A percentile compares a stretch with the other conserved stretches of the same genome.
phyloP scores from a whole-genome alignment of 2,888 invertebrate genomes.

The Ferrisia virgata region DNA sequence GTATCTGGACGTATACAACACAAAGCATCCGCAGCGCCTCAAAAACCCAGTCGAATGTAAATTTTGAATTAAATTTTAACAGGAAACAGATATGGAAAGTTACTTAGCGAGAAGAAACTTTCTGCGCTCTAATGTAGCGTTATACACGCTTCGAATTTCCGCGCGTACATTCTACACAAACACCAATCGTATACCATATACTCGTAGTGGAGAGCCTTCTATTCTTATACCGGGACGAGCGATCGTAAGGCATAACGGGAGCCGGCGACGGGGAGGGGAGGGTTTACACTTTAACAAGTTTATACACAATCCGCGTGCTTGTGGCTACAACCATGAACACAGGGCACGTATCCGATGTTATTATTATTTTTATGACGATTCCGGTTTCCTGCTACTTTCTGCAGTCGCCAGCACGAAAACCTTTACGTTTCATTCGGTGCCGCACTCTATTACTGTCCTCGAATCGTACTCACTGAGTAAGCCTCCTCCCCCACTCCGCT shows the following conservation, averaged over 20 bases:
- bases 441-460: neutral
- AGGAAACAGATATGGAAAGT: conserved; percentile 23
- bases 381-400: neutral
- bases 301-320: conserved; percentile 4
- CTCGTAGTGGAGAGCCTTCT: neutral
- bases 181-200: neutral
- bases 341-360: neutral
- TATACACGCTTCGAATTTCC: conserved; percentile 16
- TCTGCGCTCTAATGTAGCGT: conserved; percentile 18
- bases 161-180: neutral
- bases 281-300: neutral
- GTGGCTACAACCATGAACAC: neutral
- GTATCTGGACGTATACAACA: neutral
- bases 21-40: neutral
- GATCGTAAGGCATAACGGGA: neutral
- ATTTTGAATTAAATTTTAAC: conserved; percentile 37
- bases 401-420: neutral
- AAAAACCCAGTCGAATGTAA: conserved; percentile 26
- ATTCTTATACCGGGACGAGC: neutral
- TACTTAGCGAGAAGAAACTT: conserved; percentile 22
- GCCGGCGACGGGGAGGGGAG: no score
- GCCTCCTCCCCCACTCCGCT: neutral
- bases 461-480: no score
- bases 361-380: conserved; percentile 16
- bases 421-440: neutral